phyloP scores from a whole-genome alignment of 1,140 invertebrate genomes.

The Telenomus remus region DNA sequence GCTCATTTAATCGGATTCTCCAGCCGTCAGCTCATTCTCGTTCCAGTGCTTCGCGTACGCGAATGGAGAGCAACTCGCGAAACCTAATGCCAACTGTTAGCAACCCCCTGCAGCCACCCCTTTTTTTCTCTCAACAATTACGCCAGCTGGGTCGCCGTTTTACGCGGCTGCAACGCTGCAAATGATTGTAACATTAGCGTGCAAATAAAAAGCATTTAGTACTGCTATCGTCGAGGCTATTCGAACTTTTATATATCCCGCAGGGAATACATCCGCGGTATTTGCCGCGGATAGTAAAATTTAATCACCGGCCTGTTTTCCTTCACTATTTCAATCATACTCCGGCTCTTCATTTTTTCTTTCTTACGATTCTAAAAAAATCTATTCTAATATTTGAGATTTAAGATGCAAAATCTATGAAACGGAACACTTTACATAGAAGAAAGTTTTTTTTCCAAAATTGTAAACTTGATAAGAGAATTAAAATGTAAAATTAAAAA shows the following conservation, averaged over 20 bases:
- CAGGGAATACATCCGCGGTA: conserved; percentile 5
- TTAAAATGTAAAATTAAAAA: too few relatives aligned
- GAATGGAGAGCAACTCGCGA: conserved; percentile 2
- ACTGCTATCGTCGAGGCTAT: conserved; percentile 25
- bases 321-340: conserved; percentile 41
- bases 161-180: conserved; percentile 1
- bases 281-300: conserved; percentile 29
- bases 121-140: background rate
- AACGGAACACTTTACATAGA: too few relatives aligned
- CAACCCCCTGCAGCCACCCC: background rate
- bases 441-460: too few relatives aligned
- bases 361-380: too few relatives aligned
- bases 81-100: conserved; percentile 9
- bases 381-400: too few relatives aligned
- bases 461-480: too few relatives aligned
- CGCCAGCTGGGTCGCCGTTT: conserved; percentile 5
- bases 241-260: conserved; percentile 45
- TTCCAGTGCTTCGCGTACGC: conserved; percentile 2
- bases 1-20: background rate
- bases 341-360: conserved; percentile 31
- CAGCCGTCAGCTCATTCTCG: conserved; percentile 1
- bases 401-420: too few relatives aligned
- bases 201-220: conserved; percentile 39
- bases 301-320: conserved; percentile 38
- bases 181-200: conserved; percentile 22